Evolutionary conservation across 2,888 invertebrate species (phyloP), one percentile per base, ranked within the genome.

Genomic region (Drosophila vallismaia): DNA sequence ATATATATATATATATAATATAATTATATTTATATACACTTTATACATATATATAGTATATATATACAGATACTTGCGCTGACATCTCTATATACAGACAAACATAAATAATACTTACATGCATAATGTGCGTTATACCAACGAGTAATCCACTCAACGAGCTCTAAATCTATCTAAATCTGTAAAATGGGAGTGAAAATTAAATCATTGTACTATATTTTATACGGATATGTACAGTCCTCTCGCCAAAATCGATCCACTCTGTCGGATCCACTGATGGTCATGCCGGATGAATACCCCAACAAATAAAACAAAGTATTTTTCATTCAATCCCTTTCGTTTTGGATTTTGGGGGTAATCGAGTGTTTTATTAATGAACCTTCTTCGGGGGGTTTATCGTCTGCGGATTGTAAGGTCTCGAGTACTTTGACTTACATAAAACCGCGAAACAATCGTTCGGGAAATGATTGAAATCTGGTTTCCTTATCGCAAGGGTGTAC

Each of bases 71-170:
- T 38, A 74, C 54, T 64, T 63, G 62, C 62, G 64, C 50, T 44
- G 67, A 69, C 31, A 54, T 69, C 51, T 58, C 36, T 36, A 69
- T 40, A 69, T 50, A 69, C 40, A 68, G 29, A 68, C 46, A 63
- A 45, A 75, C 49, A 71, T 71, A 76, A 68, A 19, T 19, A 19
- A 66, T 75, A 75, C 63, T 70, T 68, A 77, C 46, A 50, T 74
- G 71, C 68, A 86, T 74, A 74, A 54, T 77, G 77, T 82, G 86
- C 88, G 87, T 87, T 83, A 82, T 83, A 82, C 79, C 71, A 76
- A 72, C 60, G 70, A 75, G 64, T 77, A 80, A 78, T 71, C 71
- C 53, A 19, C 46, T 38, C 14, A 63, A 49, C 19, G 57, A 86
- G 74, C 84, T 87, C 85, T 53, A 78, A 77, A 82, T 86, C 71